Evolutionary conservation across 2,113 vertebrate species (phyloP).

Genomic region (Peromyscus californicus): DNA sequence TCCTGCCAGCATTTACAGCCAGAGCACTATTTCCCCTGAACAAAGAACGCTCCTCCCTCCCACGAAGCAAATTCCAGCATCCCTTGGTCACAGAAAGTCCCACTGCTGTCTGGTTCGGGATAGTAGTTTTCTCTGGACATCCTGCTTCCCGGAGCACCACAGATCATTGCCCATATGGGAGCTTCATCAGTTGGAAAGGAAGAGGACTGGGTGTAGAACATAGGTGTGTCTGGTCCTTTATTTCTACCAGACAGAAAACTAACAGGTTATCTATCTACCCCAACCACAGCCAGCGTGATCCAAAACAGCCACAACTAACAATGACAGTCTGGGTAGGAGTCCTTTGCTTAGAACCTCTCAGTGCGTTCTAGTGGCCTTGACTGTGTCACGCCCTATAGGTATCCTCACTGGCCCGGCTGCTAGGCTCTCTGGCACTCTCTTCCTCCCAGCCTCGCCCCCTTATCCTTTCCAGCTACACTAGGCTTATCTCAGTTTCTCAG

Average conservation of each 20-base stretch:
- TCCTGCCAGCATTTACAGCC: neutral
- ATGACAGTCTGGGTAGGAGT: neutral
- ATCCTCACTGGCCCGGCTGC: neutral
- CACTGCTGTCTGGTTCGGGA: neutral
- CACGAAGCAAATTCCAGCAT: neutral
- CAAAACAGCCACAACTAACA: neutral
- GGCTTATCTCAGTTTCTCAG: neutral
- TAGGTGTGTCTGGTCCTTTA: neutral
- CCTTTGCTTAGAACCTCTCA: neutral
- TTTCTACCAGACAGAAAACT: slow-evolving; percentile 24
- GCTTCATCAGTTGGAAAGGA: neutral
- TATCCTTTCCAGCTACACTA: neutral
- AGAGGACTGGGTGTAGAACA: neutral
- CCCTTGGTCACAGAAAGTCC: slow-evolving; percentile 28
- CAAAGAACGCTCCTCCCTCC: neutral
- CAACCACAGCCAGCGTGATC: neutral
- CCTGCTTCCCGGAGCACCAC: slow-evolving; percentile 27
- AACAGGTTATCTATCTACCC: neutral
- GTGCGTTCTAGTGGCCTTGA: neutral
- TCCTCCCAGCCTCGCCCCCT: neutral
- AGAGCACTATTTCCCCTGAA: neutral
- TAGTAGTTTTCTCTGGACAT: slow-evolving; percentile 10
- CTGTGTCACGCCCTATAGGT: neutral
- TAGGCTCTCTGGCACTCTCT: neutral
- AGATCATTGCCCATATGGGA: neutral